phyloP scores from a whole-genome alignment of 2,797 vertebrate species.

The Xenentodon cancila region DNA sequence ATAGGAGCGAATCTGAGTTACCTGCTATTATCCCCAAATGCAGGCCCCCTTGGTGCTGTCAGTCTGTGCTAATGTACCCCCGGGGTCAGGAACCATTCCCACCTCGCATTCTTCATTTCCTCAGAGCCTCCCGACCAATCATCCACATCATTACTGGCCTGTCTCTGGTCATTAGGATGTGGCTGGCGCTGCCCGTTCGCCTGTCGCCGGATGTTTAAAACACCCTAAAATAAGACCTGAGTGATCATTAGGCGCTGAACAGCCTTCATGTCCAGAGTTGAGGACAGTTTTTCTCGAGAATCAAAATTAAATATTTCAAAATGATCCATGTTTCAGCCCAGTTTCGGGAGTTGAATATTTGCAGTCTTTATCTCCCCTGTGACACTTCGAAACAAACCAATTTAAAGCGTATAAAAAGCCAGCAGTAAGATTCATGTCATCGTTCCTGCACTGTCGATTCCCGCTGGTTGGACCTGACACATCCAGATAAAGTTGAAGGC shows the following conservation, averaged over 20 bases:
- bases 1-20: conserved; percentile 42
- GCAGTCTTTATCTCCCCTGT: too few relatives aligned
- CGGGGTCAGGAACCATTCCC: conserved; percentile 68
- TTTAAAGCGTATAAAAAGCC: too few relatives aligned
- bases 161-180: conserved; percentile 61
- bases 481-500: too few relatives aligned
- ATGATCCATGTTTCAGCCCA: too few relatives aligned
- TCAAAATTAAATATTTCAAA: conserved; percentile 1
- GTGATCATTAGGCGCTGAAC: conserved; percentile 3
- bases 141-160: conserved; percentile 59
- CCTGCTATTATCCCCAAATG: conserved; percentile 59
- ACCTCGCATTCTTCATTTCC: conserved; percentile 58
- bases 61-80: conserved; percentile 39
- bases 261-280: background rate
- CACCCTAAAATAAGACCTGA: conserved; percentile 21
- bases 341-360: too few relatives aligned
- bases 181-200: conserved; percentile 6
- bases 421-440: too few relatives aligned
- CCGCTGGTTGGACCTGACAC: too few relatives aligned
- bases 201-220: conserved; percentile 20
- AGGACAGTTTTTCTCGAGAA: background rate
- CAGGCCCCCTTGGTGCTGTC: conserved; percentile 41
- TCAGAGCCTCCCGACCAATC: conserved; percentile 55
- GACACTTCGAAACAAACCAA: too few relatives aligned
- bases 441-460: too few relatives aligned